Conservation (phyloP, 92 coral and sea anemone species). For the Parazoanthus atlanticus region DNA sequence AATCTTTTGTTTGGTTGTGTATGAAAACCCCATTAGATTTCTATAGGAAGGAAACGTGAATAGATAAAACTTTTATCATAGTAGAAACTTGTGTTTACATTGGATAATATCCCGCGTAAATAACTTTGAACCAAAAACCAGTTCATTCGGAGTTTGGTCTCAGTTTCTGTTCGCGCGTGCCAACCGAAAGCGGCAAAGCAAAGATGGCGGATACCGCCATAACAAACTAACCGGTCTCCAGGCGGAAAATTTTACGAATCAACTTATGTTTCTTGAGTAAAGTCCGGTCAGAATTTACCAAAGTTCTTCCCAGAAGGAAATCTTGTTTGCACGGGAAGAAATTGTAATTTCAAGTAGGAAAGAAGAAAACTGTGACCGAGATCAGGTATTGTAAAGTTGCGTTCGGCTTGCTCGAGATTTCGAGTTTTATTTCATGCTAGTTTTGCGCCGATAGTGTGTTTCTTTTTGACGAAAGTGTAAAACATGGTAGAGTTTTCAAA, state of each 20-base stretch:
- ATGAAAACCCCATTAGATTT: constrained; percentile 87
- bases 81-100: constrained; percentile 75
- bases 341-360: constrained; percentile 15
- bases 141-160: background rate
- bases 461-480: background rate
- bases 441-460: background rate
- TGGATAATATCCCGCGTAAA: constrained; percentile 55
- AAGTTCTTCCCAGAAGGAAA: background rate
- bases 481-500: constrained; percentile 24
- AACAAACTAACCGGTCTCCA: background rate
- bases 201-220: background rate
- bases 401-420: background rate
- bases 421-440: background rate
- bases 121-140: constrained; percentile 43
- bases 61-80: constrained; percentile 80
- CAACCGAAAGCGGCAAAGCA: background rate
- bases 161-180: background rate
- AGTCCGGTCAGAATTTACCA: constrained; percentile 1
- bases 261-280: constrained; percentile 10
- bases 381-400: constrained; percentile 32
- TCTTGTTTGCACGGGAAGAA: constrained; percentile 17
- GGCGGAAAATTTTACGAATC: constrained; percentile 33
- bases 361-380: background rate
- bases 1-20: constrained; percentile 78
- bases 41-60: constrained; percentile 79